Evolutionary conservation across 1,140 invertebrate genomes (phyloP), one percentile per base, ranked within the genome.

Genomic region (Procambarus clarkii): DNA sequence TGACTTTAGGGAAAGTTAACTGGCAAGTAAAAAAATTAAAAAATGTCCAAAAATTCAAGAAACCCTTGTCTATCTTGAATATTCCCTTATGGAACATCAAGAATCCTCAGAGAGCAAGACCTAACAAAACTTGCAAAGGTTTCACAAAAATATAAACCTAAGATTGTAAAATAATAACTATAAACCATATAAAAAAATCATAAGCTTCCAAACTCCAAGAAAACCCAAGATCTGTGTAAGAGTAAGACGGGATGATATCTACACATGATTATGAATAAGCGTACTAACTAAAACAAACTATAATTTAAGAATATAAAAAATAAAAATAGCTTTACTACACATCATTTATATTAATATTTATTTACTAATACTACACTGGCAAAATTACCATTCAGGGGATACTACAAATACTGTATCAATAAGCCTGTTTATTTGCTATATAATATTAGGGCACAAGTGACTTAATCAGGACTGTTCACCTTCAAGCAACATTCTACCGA

Each of bases 111-210:
- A 77, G 21, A 78, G 34, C n/a, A 69, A 84, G 54, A 86, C n/a
- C 18, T 81, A 24, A 76, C 85, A 86, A 86, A 86, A 78, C 85
- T 86, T 86, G 74, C 85, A 86, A 78, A 86, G 85, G 85, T 86
- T 86, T 86, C 85, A 78, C 50, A 76, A 86, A 86, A 86, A 77
- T 48, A 76, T 78, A 86, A 86, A 77, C 85, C 85, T 86, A 86
- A 86, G 85, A 86, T 86, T 86, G 74, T 78, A 78, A 86, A 78
- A 58, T 48, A 50, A 74, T 34, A 74, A 74, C 34, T 21, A 15
- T 74, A 74, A 15, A 74, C 4, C 4, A 34, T 74, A 74, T 21
- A 24, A 13, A 64, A 21, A 74, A 64, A 64, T 74, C 24, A 7
- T 11, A 74, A 74, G 69, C n/a, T 34, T 74, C 69, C 15, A 21